These are phyloP conservation scores for Tipula vernalis DNA, from an alignment of 2,888 invertebrate genomes.

Conservation along the genomic window DNA sequence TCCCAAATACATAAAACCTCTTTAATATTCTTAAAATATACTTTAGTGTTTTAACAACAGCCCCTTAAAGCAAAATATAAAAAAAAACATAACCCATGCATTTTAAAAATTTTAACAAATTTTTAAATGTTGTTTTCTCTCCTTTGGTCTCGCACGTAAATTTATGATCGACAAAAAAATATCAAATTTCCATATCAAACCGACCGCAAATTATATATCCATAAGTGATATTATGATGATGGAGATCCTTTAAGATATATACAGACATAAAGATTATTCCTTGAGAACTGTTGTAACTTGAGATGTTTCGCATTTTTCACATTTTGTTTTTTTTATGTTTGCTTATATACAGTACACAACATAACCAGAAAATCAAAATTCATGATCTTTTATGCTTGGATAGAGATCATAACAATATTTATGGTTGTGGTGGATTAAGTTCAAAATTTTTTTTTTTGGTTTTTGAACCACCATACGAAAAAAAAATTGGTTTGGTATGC, in stretches of 20 bases:
- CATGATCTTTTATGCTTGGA: background rate
- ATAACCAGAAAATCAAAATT: background rate
- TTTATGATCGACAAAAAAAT: background rate
- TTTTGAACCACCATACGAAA: background rate
- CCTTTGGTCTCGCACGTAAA: background rate
- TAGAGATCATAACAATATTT: background rate
- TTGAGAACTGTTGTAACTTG: background rate
- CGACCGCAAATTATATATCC: slow-evolving; percentile 4
- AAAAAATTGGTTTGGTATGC: background rate
- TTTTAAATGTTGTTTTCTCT: background rate
- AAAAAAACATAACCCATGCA: background rate
- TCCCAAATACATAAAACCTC: background rate
- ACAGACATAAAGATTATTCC: background rate
- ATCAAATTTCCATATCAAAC: background rate
- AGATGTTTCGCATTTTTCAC: background rate
- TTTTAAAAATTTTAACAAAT: background rate
- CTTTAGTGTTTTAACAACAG: background rate
- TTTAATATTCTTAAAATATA: background rate
- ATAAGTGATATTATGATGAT: background rate
- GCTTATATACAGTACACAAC: background rate
- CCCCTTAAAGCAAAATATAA: background rate
- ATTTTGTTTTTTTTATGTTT: background rate
- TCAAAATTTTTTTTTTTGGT: background rate
- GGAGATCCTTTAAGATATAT: background rate
- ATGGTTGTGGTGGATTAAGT: background rate